Base-by-base conservation (phyloP, 2,113 vertebrate species). In the Chrysemys picta region DNA sequence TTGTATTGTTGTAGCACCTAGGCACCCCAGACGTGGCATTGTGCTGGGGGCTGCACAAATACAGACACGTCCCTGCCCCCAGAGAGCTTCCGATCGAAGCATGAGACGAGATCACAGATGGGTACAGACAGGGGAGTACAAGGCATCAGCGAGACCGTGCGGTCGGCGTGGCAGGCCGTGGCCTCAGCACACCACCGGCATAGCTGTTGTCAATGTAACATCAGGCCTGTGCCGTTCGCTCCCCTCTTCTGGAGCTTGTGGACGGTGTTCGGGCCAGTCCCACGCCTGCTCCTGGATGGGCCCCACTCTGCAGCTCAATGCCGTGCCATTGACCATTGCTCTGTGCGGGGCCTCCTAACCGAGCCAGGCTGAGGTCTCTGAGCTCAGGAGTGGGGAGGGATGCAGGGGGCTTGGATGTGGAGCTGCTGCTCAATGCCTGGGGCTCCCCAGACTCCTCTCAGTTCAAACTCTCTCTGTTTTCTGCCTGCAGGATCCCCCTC, bases 401-500 rank as follows among this genome's bases (percentile, higher is more conserved):
- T n/a, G 35, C 21, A 11, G 65, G 65, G 62, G 65, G 4, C 9
- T 59, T 29, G 57, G 27, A 6, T 14, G 29, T 62, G 12, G 11
- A 29, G 57, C 27, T 31, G 57, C 57, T 62, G 27, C 57, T 29
- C 57, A 62, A 31, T 1, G 12, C 12, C 57, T 62, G 65, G 62
- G 19, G 17, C 65, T 38, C 65, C 57, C 57, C 27, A 29, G 57
- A 27, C 57, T 31, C 57, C 16, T 19, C n/a, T 72, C 19, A 13
- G 27, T 25, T 19, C 5, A 19, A 19, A 45, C 45, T 65, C 22
- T 22, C 19, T 13, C 31, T 13, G 24, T 49, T 21, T 17, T 16
- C 2, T 6, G 8, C 5, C 19, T 3, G 0, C 25, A 85, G 91
- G 80, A 3, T 9, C 5, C 29, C 4, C 38, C 4, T 4, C 0